Evolutionary conservation across 2,113 vertebrate species (phyloP), one percentile per base, ranked within the genome.

Genomic region (Orycteropus afer): DNA sequence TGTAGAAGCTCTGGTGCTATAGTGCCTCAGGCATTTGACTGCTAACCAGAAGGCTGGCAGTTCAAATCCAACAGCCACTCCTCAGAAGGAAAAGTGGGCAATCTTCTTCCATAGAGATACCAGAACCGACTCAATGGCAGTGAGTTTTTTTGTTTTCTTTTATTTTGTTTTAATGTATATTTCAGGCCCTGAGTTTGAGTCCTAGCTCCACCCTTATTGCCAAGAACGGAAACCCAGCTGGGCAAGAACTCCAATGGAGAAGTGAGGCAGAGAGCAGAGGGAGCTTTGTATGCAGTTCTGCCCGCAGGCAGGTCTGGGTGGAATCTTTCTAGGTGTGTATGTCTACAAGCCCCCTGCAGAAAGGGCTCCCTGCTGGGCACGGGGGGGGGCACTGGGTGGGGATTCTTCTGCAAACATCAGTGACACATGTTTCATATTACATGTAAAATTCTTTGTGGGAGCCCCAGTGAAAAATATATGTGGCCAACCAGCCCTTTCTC

Each of bases 371-470:
- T 51, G 86, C 92, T 15, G 53, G 37, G n/a, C 8, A 22, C 18
- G 55, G 45, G 53, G 34, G 45, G 77, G 55, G 76, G 73, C 67
- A 32, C 1, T 2, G 53, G 71, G 65, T 69, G 85, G 47, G 49
- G 83, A 87, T 53, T 17, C 69, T 27, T 53, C 65, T 34, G 61
- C 86, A 86, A 69, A 91, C 94, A 65, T 69, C 13, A 7, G 27
- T 22, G 85, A 92, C 92, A 95, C 40, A 22, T 95, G 93, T 92
- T 97, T 96, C 57, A 8, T 76, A 90, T 95, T 96, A 86, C 3
- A 59, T 3, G 29, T 59, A 87, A 57, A 73, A 93, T 92, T 97
- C 90, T 95, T 95, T 93, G 71, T 93, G 92, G 95, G 59, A 79
- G 55, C 90, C 67, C 82, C 53, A 69, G 80, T 80, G 51, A 74